Evolutionary conservation across 2,113 vertebrate species (phyloP), one percentile per base, ranked within the genome.

Genomic region (Callipepla squamata): DNA sequence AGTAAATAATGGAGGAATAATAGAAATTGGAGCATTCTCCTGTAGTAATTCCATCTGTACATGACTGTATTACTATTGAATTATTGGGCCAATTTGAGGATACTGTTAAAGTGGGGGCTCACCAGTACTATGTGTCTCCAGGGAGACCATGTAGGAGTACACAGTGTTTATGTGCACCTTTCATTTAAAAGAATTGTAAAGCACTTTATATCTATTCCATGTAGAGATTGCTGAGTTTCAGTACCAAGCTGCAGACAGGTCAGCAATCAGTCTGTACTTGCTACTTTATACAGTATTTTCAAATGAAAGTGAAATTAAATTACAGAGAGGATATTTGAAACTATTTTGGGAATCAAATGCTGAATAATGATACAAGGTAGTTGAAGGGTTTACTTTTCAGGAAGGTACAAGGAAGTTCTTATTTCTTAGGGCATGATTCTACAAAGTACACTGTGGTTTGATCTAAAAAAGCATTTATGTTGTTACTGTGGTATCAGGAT

Each of bases 161-260:
- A 48, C 12, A 16, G 3, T 62, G 40, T 73, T 75, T 82, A 70
- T 82, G 69, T 93, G 91, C 91, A 94, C 45, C 53, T 94, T 95
- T 85, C 36, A 36, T 48, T 11, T 79, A 45, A 69, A 91, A 75
- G 2, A 7, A 55, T 82, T 76, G 40, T 76, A 67, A 80, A 91
- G 89, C 91, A 93, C 92, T 95, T 96, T 92, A 82, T 84, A 55
- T 61, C 90, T 77, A 67, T 28, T 82, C 30, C 80, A 3, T 47
- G 6, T 30, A 50, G 12, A 72, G 38, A 36, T 44, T 62, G 36
- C 30, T 58, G 48, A 93, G 28, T 53, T 82, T 51, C 25, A 47
- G 20, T 73, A 50, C 6, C 53, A 67, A 84, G 66, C 40, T 79
- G 61, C 74, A 73, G 30, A 53, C 47, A 45, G 32, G 87, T 92